Conservation (phyloP, 2,888 invertebrate genomes). For the Crematogaster levior region DNA sequence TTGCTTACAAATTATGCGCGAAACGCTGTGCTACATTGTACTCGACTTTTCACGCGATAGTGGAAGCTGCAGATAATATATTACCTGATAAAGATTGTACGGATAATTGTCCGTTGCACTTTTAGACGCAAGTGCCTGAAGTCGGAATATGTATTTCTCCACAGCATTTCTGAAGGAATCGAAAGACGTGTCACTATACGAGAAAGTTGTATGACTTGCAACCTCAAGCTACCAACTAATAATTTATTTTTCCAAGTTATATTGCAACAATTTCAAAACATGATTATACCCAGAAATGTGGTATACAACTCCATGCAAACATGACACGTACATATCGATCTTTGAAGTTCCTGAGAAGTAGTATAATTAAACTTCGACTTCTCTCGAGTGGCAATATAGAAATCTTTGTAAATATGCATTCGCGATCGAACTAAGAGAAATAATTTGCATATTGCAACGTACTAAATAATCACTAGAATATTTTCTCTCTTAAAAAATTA, state of each 20-base stretch:
- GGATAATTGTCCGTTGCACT: background rate
- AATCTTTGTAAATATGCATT: slow-evolving; percentile 18
- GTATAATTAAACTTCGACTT: slow-evolving; percentile 40
- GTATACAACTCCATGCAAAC: slow-evolving; percentile 28
- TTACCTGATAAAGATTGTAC: slow-evolving; percentile 1
- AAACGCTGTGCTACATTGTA: slow-evolving; percentile 32
- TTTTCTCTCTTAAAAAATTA: background rate
- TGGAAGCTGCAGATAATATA: background rate
- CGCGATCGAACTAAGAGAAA: background rate
- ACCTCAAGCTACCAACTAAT: slow-evolving; percentile 10
- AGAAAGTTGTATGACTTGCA: slow-evolving; percentile 22
- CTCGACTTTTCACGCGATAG: slow-evolving; percentile 11
- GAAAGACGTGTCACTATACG: background rate
- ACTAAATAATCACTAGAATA: background rate
- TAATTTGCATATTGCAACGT: background rate
- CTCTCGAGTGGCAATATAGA: background rate
- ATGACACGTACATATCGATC: slow-evolving; percentile 25
- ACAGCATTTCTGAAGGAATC: background rate
- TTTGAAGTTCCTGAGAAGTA: slow-evolving; percentile 15
- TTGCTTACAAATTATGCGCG: slow-evolving; percentile 55
- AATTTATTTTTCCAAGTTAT: slow-evolving; percentile 50
- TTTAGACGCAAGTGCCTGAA: background rate
- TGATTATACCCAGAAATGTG: slow-evolving; percentile 23
- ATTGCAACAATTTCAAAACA: slow-evolving; percentile 39
- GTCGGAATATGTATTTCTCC: background rate